Base-by-base conservation (phyloP, 2,113 vertebrate genomes). In the Protobothrops mucrosquamatus region DNA sequence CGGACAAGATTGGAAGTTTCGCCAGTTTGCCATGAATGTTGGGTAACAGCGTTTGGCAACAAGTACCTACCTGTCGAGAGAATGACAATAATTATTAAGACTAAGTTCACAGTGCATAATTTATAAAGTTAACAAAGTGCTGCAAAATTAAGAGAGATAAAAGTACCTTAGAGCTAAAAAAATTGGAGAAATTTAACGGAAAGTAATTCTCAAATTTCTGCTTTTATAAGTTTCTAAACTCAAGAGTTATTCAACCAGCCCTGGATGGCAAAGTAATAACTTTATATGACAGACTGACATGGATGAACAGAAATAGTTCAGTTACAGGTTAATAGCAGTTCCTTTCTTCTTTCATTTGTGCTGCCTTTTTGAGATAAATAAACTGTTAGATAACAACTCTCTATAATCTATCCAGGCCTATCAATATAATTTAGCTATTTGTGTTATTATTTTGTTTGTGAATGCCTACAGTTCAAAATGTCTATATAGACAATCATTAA, bases 1-100 rank as follows among this genome's bases (percentile, higher is more conserved):
- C 99, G 98, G 94, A 99, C 96, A 88, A 99, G 98, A 96, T 99
- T 99, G 34, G 99, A 99, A 2, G 96, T 98, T 94, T 99, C 99
- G 0, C 96, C 18, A 0, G 98, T 95, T 4, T 97, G 97, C 97
- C 97, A 98, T 0, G 95, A 94, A 94, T 98, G 98, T 88, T 98
- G 98, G 5, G 96, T 90, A 87, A 94, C 96, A 3, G 95, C 92
- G 74, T 94, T 98, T 6, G 99, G 98, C 95, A 99, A 97, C 29
- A 99, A 98, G 92, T 99, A 99, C 89, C 99, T 98, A 85, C 99
- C 99, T 99, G 97, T 95, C 46, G 93, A 96, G 74, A 93, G 95
- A 34, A 39, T 2, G 14, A 92, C 94, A 95, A 7, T 90, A 4
- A 3, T 9, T 55, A 8, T 96, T 91, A 93, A 92, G 86, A 93